phyloP scores from a whole-genome alignment of 1,140 invertebrate genomes.

The Drosophila lowei region DNA sequence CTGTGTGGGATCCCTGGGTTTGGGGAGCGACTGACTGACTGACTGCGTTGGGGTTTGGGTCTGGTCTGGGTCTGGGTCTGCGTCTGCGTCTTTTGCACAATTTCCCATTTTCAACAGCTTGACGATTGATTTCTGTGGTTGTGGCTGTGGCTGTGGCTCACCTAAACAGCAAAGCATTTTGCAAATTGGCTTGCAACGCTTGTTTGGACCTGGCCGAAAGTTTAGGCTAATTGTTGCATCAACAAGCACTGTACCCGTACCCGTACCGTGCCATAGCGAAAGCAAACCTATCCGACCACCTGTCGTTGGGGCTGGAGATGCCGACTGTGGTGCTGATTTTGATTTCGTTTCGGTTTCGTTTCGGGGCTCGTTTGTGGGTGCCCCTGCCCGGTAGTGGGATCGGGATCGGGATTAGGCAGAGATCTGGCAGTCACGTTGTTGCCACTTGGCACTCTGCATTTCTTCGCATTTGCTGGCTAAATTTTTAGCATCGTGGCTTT shows the following conservation, averaged over 20 bases:
- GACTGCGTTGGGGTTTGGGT: slow-evolving; percentile 13
- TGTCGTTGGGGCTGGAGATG: slow-evolving; percentile 58
- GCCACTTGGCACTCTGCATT: slow-evolving; percentile 73
- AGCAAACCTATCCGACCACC: slow-evolving; percentile 70
- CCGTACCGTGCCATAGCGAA: slow-evolving; percentile 9
- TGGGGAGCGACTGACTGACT: no score
- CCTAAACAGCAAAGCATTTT: slow-evolving; percentile 36
- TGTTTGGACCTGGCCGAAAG: slow-evolving; percentile 68
- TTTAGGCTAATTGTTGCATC: slow-evolving; percentile 74
- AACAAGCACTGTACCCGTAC: slow-evolving; percentile 41
- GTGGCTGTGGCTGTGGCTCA: slow-evolving; percentile 27
- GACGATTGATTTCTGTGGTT: slow-evolving; percentile 68
- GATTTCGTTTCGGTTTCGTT: slow-evolving; percentile 12
- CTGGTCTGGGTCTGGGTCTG: slow-evolving; percentile 25
- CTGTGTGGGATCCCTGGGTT: no score
- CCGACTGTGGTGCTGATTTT: slow-evolving; percentile 9
- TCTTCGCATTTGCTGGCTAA: slow-evolving; percentile 27
- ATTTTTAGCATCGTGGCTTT: slow-evolving; percentile 32
- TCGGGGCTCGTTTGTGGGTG: slow-evolving; percentile 11
- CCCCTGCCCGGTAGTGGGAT: slow-evolving; percentile 39
- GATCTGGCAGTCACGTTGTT: slow-evolving; percentile 71
- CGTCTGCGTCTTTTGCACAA: slow-evolving; percentile 62
- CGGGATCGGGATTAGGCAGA: slow-evolving; percentile 26
- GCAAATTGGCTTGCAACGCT: slow-evolving; percentile 65
- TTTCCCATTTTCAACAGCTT: slow-evolving; percentile 77